Evolutionary conservation across 2,888 invertebrate genomes (phyloP).

Genomic region (Carterocephalus palaemon): DNA sequence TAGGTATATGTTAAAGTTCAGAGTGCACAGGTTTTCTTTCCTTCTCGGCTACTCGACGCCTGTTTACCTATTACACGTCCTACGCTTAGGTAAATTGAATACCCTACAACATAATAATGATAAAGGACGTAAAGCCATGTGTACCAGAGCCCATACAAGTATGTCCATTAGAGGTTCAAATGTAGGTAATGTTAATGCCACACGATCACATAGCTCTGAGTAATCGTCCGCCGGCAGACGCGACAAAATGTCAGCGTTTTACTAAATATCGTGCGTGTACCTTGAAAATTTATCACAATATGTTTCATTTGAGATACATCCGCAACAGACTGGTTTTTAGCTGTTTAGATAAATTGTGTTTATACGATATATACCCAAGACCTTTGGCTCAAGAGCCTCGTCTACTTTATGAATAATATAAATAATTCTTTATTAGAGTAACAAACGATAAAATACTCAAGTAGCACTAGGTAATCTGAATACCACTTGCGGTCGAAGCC

Average conservation of each 20-base stretch:
- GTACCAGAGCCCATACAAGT: constrained; percentile 18
- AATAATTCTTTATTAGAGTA: too few species aligned
- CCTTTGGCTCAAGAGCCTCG: too few species aligned
- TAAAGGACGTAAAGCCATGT: constrained; percentile 25
- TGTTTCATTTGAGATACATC: constrained; percentile 27
- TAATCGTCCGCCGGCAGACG: constrained; percentile 45
- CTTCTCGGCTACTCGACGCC: constrained; percentile 16
- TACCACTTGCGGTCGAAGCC: too few species aligned
- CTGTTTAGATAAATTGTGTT: constrained; percentile 11
- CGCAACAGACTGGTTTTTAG: constrained; percentile 27
- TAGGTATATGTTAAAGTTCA: constrained; percentile 43
- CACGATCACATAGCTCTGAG: constrained; percentile 46
- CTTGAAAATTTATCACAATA: constrained; percentile 31
- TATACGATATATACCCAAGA: too few species aligned
- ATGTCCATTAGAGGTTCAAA: constrained; percentile 41
- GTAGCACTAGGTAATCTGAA: too few species aligned
- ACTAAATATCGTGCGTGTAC: constrained; percentile 47
- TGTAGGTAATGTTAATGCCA: constrained; percentile 55
- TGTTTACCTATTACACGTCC: constrained; percentile 21
- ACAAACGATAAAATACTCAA: too few species aligned
- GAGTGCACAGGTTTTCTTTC: constrained; percentile 37
- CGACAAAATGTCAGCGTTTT: constrained; percentile 52
- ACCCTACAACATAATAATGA: constrained; percentile 25
- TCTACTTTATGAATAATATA: too few species aligned
- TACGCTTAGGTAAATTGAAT: constrained; percentile 24